Percentiles rank a stretch among this genome's conserved stretches.
Conservation (phyloP, 2,113 vertebrate species). For the Pao palembangensis region DNA sequence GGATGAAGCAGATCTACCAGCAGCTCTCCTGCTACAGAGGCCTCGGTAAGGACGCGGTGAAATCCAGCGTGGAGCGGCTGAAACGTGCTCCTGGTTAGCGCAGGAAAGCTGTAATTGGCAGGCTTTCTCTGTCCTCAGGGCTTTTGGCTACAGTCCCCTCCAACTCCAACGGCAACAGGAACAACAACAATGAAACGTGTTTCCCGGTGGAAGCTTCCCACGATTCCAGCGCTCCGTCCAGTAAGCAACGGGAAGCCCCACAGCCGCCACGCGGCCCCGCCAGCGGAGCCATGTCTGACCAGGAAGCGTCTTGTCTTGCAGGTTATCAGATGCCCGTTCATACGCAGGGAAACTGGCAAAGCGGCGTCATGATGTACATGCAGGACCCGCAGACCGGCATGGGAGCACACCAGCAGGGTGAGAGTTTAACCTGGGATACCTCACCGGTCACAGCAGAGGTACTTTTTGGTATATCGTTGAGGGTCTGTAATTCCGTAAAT, state of each 20-base stretch:
- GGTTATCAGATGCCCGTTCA: conserved; percentile 62
- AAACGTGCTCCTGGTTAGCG: neutral
- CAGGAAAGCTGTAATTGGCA: neutral
- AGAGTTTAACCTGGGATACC: neutral
- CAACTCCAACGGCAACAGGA: conserved; percentile 49
- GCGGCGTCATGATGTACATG: conserved; percentile 61
- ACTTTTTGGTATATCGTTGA: neutral
- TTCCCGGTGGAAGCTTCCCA: conserved; percentile 45
- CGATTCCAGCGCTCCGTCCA: conserved; percentile 36
- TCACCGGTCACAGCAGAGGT: neutral
- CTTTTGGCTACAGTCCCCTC: conserved; percentile 74
- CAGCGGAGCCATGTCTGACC: neutral
- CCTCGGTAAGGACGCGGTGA: conserved; percentile 75
- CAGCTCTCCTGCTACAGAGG: conserved; percentile 95
- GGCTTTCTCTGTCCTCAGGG: conserved; percentile 48
- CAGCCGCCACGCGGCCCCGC: neutral
- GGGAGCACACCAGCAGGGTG: conserved; percentile 59
- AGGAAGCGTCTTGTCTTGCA: conserved; percentile 18
- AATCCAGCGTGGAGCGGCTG: neutral
- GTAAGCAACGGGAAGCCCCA: conserved; percentile 18
- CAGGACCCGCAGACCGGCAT: conserved; percentile 50
- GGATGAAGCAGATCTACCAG: conserved; percentile 98
- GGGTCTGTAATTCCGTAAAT: conserved; percentile 5
- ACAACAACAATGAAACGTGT: conserved; percentile 34
- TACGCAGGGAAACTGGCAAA: conserved; percentile 67